phyloP scores from a whole-genome alignment of 2,888 invertebrate genomes.

The Epinotia demarniana region DNA sequence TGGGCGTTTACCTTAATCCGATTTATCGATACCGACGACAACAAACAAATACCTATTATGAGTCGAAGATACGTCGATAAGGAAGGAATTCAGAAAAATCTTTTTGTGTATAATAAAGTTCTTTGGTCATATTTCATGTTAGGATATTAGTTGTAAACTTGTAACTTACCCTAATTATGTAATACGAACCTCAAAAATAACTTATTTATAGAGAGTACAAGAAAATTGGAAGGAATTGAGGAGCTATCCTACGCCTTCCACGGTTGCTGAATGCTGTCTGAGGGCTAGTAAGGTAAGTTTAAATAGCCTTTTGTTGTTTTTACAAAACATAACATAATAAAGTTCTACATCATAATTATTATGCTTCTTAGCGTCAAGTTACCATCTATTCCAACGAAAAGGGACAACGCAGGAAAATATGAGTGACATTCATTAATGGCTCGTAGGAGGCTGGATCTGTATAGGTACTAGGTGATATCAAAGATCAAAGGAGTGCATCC shows the following conservation, averaged over 20 bases:
- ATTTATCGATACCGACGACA: no score
- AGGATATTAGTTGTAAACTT: background rate
- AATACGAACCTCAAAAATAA: background rate
- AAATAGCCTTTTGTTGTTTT: slow-evolving; percentile 16
- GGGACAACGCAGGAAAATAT: slow-evolving; percentile 13
- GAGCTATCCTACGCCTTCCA: background rate
- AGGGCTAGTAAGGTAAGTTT: background rate
- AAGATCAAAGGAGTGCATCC: no score
- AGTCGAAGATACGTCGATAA: no score
- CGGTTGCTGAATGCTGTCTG: background rate
- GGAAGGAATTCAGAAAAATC: no score
- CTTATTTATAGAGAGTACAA: background rate
- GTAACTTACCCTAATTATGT: background rate
- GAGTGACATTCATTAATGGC: slow-evolving; percentile 3
- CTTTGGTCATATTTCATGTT: no score
- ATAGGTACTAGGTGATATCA: no score
- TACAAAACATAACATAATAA: slow-evolving; percentile 16
- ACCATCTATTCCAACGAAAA: slow-evolving; percentile 1
- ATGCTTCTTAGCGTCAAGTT: slow-evolving; percentile 5
- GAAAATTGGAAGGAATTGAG: background rate
- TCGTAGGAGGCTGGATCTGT: slow-evolving; percentile 4
- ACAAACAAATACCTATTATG: no score
- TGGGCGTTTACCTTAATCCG: no score
- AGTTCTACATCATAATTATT: background rate
- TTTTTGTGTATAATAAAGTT: no score